Evolutionary conservation across 2,888 invertebrate species (phyloP), one percentile per base, ranked within the genome.

Genomic region (Apamea epomidion): DNA sequence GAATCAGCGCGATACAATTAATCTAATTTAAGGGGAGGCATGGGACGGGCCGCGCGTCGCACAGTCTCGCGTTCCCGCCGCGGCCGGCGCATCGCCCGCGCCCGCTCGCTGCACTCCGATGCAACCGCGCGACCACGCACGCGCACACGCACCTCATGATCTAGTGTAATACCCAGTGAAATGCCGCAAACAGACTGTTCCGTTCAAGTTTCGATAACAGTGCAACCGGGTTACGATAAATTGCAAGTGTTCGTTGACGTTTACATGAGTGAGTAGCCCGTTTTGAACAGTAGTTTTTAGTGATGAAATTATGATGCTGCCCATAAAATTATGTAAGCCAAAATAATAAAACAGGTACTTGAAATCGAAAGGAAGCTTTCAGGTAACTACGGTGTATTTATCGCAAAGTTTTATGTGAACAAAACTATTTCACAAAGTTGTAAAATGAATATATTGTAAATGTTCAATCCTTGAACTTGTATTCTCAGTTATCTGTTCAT

Each of bases 1-100:
- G 97, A 97, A 96, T 97, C 97, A 97, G 94, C 95, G 92, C 93
- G 95, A 94, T 96, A 96, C 96, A 95, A 97, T 97, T 95, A 97
- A 96, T 97, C 97, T 97, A 97, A 97, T 96, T 96, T 96, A 95
- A 94, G 96, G 94, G 95, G 95, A 94, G 95, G 95, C 92, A 93
- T 92, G 93, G 94, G 93, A 92, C 93, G 93, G 93, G 94, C 91
- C 91, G 89, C 95, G 89, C 96, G 97, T 92, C 97, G 96, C 93
- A 94, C 96, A 96, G 97, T 97, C 97, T 96, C 96, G 96, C 93
- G 91, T 90, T 80, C 89, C 91, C 92, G 93, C 89, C 92, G 92
- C 91, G 91, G 91, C 93, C 91, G 93, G 93, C 95, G 95, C 95
- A 93, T 92, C 92, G 90, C 93, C 93, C 94, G 94, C 93, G 91